A percentile compares a stretch with the other conserved stretches of the same genome.
phyloP scores from a whole-genome alignment of 2,888 invertebrate species.

The Panopea generosa region DNA sequence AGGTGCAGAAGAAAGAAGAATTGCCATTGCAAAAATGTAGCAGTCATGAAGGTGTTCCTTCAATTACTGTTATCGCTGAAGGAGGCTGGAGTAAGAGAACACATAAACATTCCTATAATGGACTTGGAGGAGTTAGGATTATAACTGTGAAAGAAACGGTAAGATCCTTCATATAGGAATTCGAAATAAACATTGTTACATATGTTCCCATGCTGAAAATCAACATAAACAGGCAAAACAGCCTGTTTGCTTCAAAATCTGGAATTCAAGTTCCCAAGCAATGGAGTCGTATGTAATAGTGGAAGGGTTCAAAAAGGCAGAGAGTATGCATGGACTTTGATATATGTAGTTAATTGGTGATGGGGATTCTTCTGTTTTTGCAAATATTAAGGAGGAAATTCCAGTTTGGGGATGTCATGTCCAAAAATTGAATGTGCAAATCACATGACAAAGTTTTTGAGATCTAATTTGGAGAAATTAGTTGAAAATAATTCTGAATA shows the following conservation, averaged over 20 bases:
- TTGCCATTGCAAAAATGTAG: slow-evolving; percentile 37
- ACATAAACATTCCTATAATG: slow-evolving; percentile 63
- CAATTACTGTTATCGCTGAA: slow-evolving; percentile 21
- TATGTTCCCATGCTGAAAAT: slow-evolving; percentile 38
- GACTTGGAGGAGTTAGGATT: slow-evolving; percentile 61
- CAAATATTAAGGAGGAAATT: slow-evolving; percentile 27
- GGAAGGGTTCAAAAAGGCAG: slow-evolving; percentile 52
- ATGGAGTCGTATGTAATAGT: slow-evolving; percentile 52
- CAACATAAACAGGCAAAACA: slow-evolving; percentile 1
- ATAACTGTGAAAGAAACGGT: slow-evolving; percentile 48
- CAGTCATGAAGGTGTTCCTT: slow-evolving; percentile 49
- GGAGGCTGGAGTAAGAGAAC: slow-evolving; percentile 25
- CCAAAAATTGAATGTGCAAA: slow-evolving; percentile 45
- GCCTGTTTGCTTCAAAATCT: slow-evolving; percentile 36
- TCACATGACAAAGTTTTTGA: slow-evolving; percentile 38
- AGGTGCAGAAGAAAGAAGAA: slow-evolving; percentile 42
- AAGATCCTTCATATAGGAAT: slow-evolving; percentile 65
- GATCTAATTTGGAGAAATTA: slow-evolving; percentile 35
- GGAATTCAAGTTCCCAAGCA: slow-evolving; percentile 24
- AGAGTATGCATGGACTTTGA: slow-evolving; percentile 50
- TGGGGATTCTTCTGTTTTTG: slow-evolving; percentile 44
- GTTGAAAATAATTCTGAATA: slow-evolving; percentile 25
- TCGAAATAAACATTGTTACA: slow-evolving; percentile 57
- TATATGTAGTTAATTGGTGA: slow-evolving; percentile 43
- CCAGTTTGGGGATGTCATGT: slow-evolving; percentile 40